Conservation (phyloP, 2,888 invertebrate species). For the Aethes cnicana region DNA sequence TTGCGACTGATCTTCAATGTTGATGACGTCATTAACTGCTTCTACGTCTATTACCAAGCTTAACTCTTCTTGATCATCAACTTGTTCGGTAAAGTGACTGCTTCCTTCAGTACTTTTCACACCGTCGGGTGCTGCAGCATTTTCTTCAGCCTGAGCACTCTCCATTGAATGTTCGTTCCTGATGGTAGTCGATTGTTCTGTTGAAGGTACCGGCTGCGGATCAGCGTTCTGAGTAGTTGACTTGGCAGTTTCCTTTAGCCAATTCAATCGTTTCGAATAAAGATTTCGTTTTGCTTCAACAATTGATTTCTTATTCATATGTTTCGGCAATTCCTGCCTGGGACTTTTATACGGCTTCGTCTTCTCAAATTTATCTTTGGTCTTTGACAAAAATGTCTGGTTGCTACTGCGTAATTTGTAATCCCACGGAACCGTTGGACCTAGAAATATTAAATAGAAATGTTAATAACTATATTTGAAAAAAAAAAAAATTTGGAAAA, state of each 20-base stretch:
- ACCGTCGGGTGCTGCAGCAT: background rate
- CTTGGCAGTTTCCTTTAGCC: background rate
- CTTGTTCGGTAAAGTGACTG: background rate
- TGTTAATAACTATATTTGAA: too few relatives aligned
- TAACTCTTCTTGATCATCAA: background rate
- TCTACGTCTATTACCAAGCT: background rate
- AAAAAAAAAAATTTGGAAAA: too few relatives aligned
- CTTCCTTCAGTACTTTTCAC: background rate
- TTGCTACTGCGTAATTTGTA: background rate
- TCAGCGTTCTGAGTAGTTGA: background rate
- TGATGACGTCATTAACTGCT: background rate
- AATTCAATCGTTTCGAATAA: slow-evolving; percentile 4
- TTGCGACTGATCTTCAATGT: slow-evolving; percentile 2
- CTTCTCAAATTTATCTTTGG: slow-evolving; percentile 1
- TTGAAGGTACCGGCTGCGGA: background rate
- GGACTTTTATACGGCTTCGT: background rate
- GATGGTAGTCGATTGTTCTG: background rate
- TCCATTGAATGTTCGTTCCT: background rate
- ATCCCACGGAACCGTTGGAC: background rate
- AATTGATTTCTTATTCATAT: background rate
- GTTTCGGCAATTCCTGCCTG: background rate
- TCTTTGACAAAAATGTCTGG: background rate
- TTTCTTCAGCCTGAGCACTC: too few relatives aligned
- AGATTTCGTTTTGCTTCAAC: background rate
- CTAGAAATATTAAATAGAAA: too few relatives aligned